Conservation (phyloP, 2,113 vertebrate genomes). For the Fulmarus glacialis region DNA sequence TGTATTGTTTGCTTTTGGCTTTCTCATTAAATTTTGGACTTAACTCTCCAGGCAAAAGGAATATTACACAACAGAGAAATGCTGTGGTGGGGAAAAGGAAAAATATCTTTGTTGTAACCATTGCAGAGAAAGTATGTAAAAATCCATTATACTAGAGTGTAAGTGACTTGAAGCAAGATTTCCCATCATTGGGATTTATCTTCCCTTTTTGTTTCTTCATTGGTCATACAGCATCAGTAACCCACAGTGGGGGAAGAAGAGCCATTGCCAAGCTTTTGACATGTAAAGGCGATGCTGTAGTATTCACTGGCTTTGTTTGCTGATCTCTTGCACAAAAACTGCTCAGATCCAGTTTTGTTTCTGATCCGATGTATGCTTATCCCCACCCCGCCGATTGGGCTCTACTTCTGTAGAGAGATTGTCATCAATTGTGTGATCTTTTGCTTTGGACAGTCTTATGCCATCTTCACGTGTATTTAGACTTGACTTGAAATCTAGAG, state of each 20-base stretch:
- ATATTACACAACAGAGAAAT: not conserved
- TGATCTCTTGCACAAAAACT: fast-evolving
- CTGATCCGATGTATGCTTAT: not conserved
- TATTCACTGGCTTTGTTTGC: not conserved
- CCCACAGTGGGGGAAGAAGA: not conserved
- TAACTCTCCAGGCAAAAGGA: not conserved
- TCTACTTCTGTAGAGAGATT: fast-evolving
- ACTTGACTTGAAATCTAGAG: not conserved
- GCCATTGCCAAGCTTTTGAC: not conserved
- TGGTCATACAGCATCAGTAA: not conserved
- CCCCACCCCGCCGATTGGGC: fast-evolving
- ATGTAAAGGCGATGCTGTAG: not conserved
- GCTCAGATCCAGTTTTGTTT: not conserved
- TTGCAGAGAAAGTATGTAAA: not conserved
- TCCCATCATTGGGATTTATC: not conserved
- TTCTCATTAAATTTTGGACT: not conserved
- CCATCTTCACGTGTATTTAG: not conserved
- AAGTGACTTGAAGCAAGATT: not conserved
- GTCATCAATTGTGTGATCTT: not conserved
- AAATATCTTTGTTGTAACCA: not conserved
- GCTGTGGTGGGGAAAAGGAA: not conserved
- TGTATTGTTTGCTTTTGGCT: not conserved
- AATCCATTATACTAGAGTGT: not conserved
- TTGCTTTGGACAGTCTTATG: not conserved
- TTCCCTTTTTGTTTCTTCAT: not conserved